These are phyloP conservation scores for Pseudococcus longispinus DNA, from an alignment of 2,888 invertebrate genomes.

Conservation along the genomic window DNA sequence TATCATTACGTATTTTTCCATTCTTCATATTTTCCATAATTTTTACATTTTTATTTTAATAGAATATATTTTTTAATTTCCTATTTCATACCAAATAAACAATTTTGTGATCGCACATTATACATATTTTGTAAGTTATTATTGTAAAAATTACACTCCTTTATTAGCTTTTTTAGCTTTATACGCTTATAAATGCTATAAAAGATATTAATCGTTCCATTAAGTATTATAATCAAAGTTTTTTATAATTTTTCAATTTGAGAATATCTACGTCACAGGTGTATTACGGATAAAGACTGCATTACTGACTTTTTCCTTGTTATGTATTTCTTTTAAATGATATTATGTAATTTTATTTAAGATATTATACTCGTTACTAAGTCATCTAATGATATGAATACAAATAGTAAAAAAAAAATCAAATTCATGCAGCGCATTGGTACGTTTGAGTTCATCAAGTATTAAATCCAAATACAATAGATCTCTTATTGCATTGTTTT, in stretches of 20 bases:
- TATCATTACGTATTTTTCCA: conserved; percentile 40
- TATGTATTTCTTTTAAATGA: neutral
- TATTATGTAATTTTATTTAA: neutral
- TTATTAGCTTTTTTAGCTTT: neutral
- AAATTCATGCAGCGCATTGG: too few relatives aligned
- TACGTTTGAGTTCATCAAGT: too few relatives aligned
- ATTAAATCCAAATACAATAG: neutral
- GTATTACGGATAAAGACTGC: conserved; percentile 9
- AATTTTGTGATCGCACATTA: conserved; percentile 25
- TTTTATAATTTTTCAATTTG: neutral
- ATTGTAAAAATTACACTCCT: neutral
- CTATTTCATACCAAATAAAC: conserved; percentile 4
- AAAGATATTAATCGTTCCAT: neutral
- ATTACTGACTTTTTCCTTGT: neutral
- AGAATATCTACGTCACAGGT: neutral
- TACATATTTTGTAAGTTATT: neutral
- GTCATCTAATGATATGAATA: too few relatives aligned
- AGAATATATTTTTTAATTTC: conserved; percentile 13
- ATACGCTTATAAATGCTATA: neutral
- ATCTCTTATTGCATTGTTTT: neutral
- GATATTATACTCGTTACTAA: too few relatives aligned
- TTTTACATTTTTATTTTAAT: conserved; percentile 22
- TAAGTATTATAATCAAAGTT: neutral
- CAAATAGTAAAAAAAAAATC: too few relatives aligned
- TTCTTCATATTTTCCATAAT: conserved; percentile 40